Base-by-base conservation (phyloP, 2,888 invertebrate species). In the Dermolepida albohirtum region DNA sequence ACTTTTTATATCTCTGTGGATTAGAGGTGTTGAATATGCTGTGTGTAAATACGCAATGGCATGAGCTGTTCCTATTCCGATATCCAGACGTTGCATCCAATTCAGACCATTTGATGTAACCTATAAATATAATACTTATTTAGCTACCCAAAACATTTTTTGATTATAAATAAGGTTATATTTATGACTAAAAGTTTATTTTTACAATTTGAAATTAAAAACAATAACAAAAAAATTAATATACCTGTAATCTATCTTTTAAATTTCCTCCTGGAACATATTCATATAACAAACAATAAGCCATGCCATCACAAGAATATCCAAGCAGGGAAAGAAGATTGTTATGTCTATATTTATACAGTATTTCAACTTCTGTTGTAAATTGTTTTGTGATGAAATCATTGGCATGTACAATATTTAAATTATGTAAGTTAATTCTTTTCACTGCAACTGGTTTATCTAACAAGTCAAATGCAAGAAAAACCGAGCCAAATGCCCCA, bases 1-100 rank as follows among this genome's bases (percentile, higher is more conserved):
- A 78, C 90, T 90, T 83, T 93, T 94, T 1, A 94, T 88, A 83
- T 94, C 93, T 50, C 93, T 86, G 82, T 94, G 93, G 67, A 93
- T 87, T 51, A 92, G 86, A 57, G 91, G 89, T 59, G 84, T 85
- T n/a, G 78, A 81, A 74, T 85, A 86, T 22, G 86, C 86, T 65
- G 88, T 86, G 77, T 90, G 93, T 57, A 94, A 85, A 80, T 91
- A 90, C 68, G 87, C 85, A 29, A 93, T 82, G 0, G 91, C 93
- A 76, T 86, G 86, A 5, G 91, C 89, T 27, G 90, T 88, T 6
- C 90, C 92, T 55, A 84, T 76, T 72, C 90, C 87, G 67, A 93
- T 89, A 43, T 84, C 80, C 10, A 92, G 75, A 74, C 93, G 85
- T 69, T 86, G 84, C 47, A 78, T 78, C 87, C 90, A 90, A 70